Conservation (phyloP, 2,797 vertebrate species). For the Acanthopagrus latus region DNA sequence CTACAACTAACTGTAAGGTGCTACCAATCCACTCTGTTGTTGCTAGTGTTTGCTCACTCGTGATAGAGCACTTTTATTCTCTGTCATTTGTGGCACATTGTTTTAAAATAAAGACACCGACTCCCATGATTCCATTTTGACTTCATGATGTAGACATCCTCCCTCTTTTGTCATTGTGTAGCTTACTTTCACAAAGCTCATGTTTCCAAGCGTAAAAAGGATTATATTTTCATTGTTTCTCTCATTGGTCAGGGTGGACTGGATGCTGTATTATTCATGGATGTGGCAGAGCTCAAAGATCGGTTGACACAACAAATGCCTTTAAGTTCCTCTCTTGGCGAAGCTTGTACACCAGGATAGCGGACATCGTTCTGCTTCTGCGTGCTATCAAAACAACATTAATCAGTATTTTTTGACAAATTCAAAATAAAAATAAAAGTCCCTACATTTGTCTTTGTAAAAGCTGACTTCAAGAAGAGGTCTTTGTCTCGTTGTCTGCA, state of each 20-base stretch:
- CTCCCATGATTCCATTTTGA: too few species aligned
- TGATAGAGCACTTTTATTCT: too few species aligned
- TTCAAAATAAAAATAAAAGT: not conserved
- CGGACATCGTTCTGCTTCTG: not conserved
- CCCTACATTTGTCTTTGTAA: not conserved
- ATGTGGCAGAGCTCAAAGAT: slow-evolving; percentile 9
- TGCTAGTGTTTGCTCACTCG: too few species aligned
- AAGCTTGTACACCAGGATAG: not conserved
- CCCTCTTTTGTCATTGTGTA: too few species aligned
- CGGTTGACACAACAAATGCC: slow-evolving; percentile 10
- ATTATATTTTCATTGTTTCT: not conserved
- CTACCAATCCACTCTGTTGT: too few species aligned
- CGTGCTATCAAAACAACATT: not conserved
- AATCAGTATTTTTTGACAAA: not conserved
- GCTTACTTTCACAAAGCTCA: not conserved
- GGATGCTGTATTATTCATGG: slow-evolving; percentile 21
- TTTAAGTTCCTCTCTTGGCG: not conserved
- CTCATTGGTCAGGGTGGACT: not conserved
- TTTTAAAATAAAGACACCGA: too few species aligned
- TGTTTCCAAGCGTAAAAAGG: not conserved
- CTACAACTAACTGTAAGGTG: too few species aligned
- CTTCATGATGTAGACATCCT: too few species aligned
- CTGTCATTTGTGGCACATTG: too few species aligned
- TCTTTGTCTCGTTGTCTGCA: not conserved
- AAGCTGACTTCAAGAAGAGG: not conserved